Evolutionary conservation across 2,113 vertebrate species (phyloP).

Genomic region (Hippopotamus amphibius): DNA sequence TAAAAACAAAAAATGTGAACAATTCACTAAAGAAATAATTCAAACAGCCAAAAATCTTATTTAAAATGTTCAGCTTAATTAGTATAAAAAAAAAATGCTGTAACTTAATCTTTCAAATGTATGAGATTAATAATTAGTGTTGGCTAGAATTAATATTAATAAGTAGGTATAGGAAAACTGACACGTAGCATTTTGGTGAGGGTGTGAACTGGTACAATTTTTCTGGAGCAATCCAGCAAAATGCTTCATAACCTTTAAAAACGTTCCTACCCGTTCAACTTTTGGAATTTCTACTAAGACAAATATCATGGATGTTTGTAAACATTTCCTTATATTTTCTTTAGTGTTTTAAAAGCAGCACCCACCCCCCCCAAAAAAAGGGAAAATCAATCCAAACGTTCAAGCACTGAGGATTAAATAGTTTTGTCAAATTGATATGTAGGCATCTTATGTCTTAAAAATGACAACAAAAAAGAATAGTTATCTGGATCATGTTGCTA

Average conservation of each 20-base stretch:
- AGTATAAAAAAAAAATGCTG: background rate
- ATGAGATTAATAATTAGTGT: background rate
- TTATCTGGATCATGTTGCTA: background rate
- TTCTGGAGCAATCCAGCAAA: background rate
- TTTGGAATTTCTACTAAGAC: background rate
- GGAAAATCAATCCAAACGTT: background rate
- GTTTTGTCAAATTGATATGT: background rate
- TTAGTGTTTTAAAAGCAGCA: background rate
- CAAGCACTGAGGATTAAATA: background rate
- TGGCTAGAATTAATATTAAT: background rate
- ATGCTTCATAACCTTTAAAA: background rate
- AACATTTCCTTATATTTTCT: background rate
- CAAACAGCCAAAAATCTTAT: background rate
- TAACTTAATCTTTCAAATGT: slow-evolving; percentile 35
- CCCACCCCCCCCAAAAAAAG: background rate
- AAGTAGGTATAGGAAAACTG: background rate
- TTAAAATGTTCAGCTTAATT: slow-evolving; percentile 14
- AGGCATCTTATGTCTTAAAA: background rate
- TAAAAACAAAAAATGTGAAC: background rate
- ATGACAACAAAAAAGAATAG: background rate
- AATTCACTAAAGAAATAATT: slow-evolving; percentile 21
- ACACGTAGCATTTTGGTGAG: background rate
- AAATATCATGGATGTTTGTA: background rate
- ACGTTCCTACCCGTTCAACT: background rate
- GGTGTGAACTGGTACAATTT: background rate